Evolutionary conservation across 2,888 invertebrate genomes (phyloP).

Genomic region (Pyrocoelia pectoralis): DNA sequence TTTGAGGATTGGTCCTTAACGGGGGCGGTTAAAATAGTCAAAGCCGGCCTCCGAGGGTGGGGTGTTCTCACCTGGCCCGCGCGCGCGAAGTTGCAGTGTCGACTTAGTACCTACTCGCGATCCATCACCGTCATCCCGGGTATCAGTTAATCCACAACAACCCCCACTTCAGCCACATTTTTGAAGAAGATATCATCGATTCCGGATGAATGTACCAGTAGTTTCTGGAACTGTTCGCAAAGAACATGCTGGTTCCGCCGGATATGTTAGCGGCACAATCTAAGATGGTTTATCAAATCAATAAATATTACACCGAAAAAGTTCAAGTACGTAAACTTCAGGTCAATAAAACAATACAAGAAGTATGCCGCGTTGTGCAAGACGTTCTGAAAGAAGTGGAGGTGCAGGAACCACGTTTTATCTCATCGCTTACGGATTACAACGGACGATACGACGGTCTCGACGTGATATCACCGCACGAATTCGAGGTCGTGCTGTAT

Average conservation of each 20-base stretch:
- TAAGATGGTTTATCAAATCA: conserved; percentile 94
- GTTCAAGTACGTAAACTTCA: conserved; percentile 87
- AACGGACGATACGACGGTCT: conserved; percentile 93
- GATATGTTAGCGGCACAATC: conserved; percentile 95
- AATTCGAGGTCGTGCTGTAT: conserved; percentile 94
- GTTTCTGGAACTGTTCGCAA: conserved; percentile 42
- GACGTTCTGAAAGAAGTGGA: conserved; percentile 96
- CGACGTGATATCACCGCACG: conserved; percentile 89
- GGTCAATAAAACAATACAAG: conserved; percentile 87
- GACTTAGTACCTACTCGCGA: conserved; percentile 49
- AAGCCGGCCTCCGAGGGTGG: conserved; percentile 48
- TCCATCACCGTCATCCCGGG: conserved; percentile 50
- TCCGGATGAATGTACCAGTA: conserved; percentile 46
- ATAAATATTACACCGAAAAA: conserved; percentile 91
- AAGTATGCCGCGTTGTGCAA: conserved; percentile 91
- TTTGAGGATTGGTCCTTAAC: conserved; percentile 42
- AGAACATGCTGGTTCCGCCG: conserved; percentile 86
- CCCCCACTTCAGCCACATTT: conserved; percentile 39
- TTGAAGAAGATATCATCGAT: conserved; percentile 45
- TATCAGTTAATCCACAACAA: conserved; percentile 42
- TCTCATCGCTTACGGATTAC: conserved; percentile 88
- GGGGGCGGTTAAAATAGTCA: conserved; percentile 47
- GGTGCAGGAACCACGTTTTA: conserved; percentile 92
- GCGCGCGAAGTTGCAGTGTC: conserved; percentile 48
- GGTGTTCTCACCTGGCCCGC: conserved; percentile 49